Evolutionary conservation across 2,888 invertebrate species (phyloP), one percentile per base, ranked within the genome.

Genomic region (Melanotus villosus): DNA sequence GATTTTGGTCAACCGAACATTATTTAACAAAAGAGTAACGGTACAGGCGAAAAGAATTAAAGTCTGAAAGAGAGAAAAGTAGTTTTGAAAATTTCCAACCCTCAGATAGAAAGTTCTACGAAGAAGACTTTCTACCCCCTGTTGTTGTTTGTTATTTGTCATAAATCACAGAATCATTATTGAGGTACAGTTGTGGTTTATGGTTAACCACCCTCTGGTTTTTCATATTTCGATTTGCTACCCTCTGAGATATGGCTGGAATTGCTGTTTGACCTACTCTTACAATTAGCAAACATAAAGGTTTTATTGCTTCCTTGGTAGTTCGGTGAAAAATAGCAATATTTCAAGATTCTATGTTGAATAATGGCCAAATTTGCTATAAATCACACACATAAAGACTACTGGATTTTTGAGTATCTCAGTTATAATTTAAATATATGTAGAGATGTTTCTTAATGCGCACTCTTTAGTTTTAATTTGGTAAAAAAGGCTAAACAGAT

Each of bases 131-230:
- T 77, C 77, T 76, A 76, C 73, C 72, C 74, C 71, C 45, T 36
- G 34, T 41, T 23, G 41, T 18, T 30, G 23, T 58, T 50, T 62
- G 70, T 65, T 64, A 43, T 73, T 57, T 56, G 41, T 65, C 73
- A 69, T 77, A 77, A 77, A 77, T 77, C 71, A 73, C 38, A 19
- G 32, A 47, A 43, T 43, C 63, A 52, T 68, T 34, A 59, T 3
- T 45, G 66, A 60, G 65, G 36, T 60, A 54, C 64, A 38, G 26
- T 76, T 79, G 79, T 63, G 79, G 79, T 79, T 77, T 78, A 78
- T 74, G 76, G 74, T 75, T 71, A 78, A 77, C 79, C 78, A 75
- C 76, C 77, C 77, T 70, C 74, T 70, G 70, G 64, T 71, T 74
- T 62, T 18, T 30, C 50, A 60, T 52, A 65, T 50, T 26, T 57